These are phyloP conservation scores for Eolophus roseicapilla DNA, from an alignment of 2,113 vertebrate species.

Conservation along the genomic window DNA sequence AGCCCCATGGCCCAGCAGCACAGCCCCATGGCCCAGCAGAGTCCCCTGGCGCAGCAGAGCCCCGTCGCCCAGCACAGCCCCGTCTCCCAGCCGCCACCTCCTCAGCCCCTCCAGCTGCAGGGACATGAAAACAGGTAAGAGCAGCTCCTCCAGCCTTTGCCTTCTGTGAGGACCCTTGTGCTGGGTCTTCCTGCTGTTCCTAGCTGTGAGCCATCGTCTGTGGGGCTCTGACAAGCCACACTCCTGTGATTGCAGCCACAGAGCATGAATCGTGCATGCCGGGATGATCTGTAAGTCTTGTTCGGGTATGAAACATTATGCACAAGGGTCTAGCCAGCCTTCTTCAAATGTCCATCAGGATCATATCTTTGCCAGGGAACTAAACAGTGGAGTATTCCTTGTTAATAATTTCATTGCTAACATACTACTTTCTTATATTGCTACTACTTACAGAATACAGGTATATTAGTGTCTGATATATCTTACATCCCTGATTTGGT, in stretches of 20 bases:
- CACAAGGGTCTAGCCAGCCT: background rate
- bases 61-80: slow-evolving; percentile 77
- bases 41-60: slow-evolving; percentile 79
- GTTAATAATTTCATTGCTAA: background rate
- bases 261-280: background rate
- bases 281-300: background rate
- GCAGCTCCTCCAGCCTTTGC: background rate
- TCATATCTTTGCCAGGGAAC: background rate
- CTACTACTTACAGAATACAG: background rate
- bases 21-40: slow-evolving; percentile 82
- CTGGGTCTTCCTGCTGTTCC: background rate
- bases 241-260: rapidly evolving
- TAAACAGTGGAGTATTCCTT: background rate
- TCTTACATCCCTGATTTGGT: no score
- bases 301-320: background rate
- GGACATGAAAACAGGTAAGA: slow-evolving; percentile 90
- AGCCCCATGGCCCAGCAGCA: slow-evolving; percentile 92
- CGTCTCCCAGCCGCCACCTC: slow-evolving; percentile 72
- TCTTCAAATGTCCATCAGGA: background rate
- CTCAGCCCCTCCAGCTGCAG: slow-evolving; percentile 87
- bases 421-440: background rate
- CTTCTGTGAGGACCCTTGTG: background rate
- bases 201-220: background rate
- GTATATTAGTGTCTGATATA: background rate
- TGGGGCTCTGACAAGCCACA: background rate